Base-by-base conservation (phyloP, 2,797 vertebrate genomes). In the Chelon labrosus region DNA sequence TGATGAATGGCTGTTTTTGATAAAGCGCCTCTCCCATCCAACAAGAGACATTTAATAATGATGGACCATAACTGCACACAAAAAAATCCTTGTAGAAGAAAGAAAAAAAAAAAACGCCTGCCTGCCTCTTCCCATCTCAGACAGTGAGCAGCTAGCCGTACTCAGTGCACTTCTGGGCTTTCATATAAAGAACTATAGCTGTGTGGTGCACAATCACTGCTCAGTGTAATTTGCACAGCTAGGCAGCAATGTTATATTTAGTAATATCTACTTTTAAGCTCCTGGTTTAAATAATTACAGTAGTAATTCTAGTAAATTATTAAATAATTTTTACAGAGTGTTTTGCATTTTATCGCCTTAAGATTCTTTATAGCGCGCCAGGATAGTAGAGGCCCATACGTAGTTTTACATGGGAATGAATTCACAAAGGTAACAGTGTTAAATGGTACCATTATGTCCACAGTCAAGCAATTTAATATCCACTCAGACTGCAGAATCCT, bases 1-100 rank as follows among this genome's bases (percentile, higher is more conserved):
- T 98, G 97, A 98, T 97, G 96, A 96, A 98, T 96, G 96, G 95
- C 94, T 98, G 92, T 89, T 96, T 93, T 96, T 95, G 96, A 95
- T 94, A 95, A 96, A 96, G 96, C 89, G 86, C 93, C 94, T 96
- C 94, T 95, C 95, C 95, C 83, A 89, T 95, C 96, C 96, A 96
- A 93, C 91, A 77, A 95, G 95, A 97, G 97, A 96, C 96, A 87
- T 95, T 97, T 97, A 95, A 97, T 97, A 96, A 97, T 96, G 95
- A 98, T 96, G 90, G 96, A 96, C 96, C 95, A 93, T 95, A 96
- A 97, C 96, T 91, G 95, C 73, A 58, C 94, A 89, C 84, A 83
- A 92, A 95, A 95, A 96, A 95, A 88, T 91, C 95, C 91, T 89
- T 95, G 93, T 96, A 85, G 91, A 89, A 89, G 91, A 87, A 91